Evolutionary conservation across 1,140 invertebrate species (phyloP), one percentile per base, ranked within the genome.

Genomic region (Temnothorax curvispinosus): DNA sequence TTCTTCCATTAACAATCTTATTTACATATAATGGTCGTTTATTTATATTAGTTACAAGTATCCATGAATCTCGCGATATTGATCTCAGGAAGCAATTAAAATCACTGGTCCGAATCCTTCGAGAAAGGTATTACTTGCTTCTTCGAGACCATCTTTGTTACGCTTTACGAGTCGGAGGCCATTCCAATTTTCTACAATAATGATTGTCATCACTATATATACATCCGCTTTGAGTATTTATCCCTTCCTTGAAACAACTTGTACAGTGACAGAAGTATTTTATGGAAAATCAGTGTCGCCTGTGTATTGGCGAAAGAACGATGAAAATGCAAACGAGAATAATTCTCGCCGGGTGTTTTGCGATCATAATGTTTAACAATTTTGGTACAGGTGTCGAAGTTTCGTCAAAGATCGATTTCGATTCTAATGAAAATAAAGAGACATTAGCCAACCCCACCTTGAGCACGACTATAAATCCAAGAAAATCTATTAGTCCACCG

Each of bases 111-210:
- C 52, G 35, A 69, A 35, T 77, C 27, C 38, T 54, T 65, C n/a
- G 13, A 44, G 21, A 50, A 41, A 58, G 35, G 21, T 58, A 58
- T 35, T 58, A n/a, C 8, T 65, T 18, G 13, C 11, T 27, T 78
- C 21, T 27, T 58, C 18, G 15, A 13, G 7, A 72, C 21, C 21
- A 54, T 58, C 41, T 52, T 87, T 58, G 50, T 60, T 84, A 82
- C 65, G 44, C 80, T 77, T 81, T 41, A 64, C 69, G 58, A 71
- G 50, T 85, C 41, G 32, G 64, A 92, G 88, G 89, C 60, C 89
- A 76, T 64, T 65, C 76, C 50, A 92, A 93, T 93, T 90, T 88
- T 88, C 89, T 85, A 75, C 86, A 65, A 87, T 75, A 77, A 89
- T 87, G 74, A 92, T 92, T 90, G 88, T 89, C 86, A 91, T 92